A percentile compares a stretch with the other conserved stretches of the same genome.
Evolutionary conservation across 2,888 invertebrate species (phyloP).

Genomic region (Sphecodes monilicornis): DNA sequence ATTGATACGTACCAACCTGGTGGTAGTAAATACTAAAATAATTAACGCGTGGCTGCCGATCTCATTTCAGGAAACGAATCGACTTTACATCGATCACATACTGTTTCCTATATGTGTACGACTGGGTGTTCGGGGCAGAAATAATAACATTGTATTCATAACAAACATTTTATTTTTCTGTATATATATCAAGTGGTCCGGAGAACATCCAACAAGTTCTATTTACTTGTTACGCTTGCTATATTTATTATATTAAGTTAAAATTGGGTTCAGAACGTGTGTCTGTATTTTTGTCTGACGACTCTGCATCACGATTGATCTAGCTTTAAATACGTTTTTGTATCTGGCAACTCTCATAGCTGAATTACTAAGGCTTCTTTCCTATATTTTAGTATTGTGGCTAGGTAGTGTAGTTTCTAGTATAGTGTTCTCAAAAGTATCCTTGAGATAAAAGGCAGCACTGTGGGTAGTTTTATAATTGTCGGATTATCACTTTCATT

Average conservation of each 20-base stretch:
- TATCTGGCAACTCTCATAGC: background rate
- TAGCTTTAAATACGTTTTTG: background rate
- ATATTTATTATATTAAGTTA: background rate
- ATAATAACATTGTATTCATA: background rate
- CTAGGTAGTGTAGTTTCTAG: background rate
- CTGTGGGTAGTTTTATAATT: background rate
- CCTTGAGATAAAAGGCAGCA: slow-evolving; percentile 10
- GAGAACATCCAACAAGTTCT: background rate
- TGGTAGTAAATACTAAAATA: slow-evolving; percentile 40
- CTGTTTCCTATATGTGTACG: background rate
- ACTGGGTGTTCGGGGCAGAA: background rate
- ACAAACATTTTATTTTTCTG: background rate
- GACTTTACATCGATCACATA: background rate
- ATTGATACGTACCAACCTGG: slow-evolving; percentile 43
- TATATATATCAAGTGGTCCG: slow-evolving; percentile 4
- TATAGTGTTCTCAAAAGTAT: slow-evolving; percentile 5
- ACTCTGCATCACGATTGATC: background rate
- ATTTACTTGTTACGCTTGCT: background rate
- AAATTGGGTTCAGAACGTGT: background rate
- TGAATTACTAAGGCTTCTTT: background rate
- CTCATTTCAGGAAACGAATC: slow-evolving; percentile 16
- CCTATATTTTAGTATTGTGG: background rate
- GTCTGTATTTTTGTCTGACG: background rate
- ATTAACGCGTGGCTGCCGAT: slow-evolving; percentile 28
- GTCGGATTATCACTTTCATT: slow-evolving; percentile 8